Conservation (phyloP, 2,113 vertebrate species). For the Corydoras sp. region DNA sequence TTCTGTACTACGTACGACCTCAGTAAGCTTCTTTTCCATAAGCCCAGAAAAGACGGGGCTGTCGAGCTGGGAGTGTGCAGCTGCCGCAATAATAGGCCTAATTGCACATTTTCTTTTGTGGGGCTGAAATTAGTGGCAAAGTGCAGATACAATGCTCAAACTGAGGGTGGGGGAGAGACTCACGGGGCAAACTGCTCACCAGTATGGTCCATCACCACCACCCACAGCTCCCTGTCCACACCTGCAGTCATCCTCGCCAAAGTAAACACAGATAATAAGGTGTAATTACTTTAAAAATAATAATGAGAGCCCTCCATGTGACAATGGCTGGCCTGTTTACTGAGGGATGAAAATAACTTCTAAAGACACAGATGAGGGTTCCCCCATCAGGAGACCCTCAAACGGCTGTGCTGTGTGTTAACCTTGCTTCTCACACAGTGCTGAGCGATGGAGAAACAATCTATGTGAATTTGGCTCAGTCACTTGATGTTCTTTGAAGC, state of each 20-base stretch:
- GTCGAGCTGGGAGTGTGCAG: conserved; percentile 77
- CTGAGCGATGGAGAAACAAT: too few species aligned
- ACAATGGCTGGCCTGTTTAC: conserved; percentile 82
- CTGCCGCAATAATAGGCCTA: conserved; percentile 92
- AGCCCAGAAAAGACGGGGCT: conserved; percentile 51
- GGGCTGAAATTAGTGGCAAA: conserved; percentile 89
- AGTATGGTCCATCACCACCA: conserved; percentile 75
- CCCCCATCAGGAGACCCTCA: conserved; percentile 58
- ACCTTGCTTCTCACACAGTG: conserved; percentile 20
- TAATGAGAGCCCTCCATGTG: conserved; percentile 75
- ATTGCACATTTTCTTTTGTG: conserved; percentile 89
- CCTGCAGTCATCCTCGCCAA: conserved; percentile 89
- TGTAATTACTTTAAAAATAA: conserved; percentile 95
- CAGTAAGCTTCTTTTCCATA: conserved; percentile 31
- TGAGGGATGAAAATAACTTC: conserved; percentile 72
- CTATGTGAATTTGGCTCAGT: conserved; percentile 8
- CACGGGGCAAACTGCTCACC: conserved; percentile 73
- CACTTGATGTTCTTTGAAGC: too few species aligned
- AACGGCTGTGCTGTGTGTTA: conserved; percentile 52
- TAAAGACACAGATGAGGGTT: conserved; percentile 61
- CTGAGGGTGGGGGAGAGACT: conserved; percentile 72
- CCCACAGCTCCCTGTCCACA: conserved; percentile 84
- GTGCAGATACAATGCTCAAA: conserved; percentile 83
- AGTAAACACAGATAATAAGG: conserved; percentile 97
- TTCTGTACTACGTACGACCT: conserved; percentile 39